Evolutionary conservation across 2,888 invertebrate species (phyloP).

Genomic region (Julus scanicus): DNA sequence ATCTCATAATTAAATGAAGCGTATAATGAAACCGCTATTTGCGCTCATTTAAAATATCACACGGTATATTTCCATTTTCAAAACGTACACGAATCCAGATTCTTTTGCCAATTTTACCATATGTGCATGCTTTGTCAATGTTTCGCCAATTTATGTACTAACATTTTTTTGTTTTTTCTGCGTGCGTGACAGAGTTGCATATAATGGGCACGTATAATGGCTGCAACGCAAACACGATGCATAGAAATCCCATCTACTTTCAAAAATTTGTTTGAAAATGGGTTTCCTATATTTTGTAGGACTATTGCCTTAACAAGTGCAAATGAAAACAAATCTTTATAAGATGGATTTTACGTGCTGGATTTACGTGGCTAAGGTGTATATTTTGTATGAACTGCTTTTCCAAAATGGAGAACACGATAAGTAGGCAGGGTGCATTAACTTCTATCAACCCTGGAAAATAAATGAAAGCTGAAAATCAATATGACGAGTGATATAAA

Average conservation of each 20-base stretch:
- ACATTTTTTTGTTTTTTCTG: not conserved
- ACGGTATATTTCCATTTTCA: not conserved
- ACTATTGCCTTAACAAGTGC: conserved; percentile 2
- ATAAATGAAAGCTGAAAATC: conserved; percentile 38
- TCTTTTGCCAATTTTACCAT: not conserved
- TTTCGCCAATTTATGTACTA: not conserved
- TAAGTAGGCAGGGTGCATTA: not conserved
- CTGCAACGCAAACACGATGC: conserved; percentile 3
- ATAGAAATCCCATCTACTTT: not conserved
- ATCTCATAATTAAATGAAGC: conserved; percentile 47
- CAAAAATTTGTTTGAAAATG: conserved; percentile 31
- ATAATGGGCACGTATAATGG: conserved; percentile 43
- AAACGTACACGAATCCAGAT: not conserved
- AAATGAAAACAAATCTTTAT: conserved; percentile 43
- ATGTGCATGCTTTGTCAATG: not conserved
- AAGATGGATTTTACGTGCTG: conserved; percentile 2
- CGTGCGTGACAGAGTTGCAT: not conserved
- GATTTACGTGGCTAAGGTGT: not conserved
- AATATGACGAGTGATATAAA: conserved; percentile 36
- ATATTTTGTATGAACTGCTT: not conserved
- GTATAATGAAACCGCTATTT: conserved; percentile 43
- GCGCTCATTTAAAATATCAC: not conserved
- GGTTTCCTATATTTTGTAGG: not conserved
- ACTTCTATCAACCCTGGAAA: not conserved
- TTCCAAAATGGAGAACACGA: not conserved